Percentiles rank a stretch among this genome's conserved stretches.
Evolutionary conservation across 2,797 vertebrate genomes (phyloP).

Genomic region (Brachyrhaphis roseni): DNA sequence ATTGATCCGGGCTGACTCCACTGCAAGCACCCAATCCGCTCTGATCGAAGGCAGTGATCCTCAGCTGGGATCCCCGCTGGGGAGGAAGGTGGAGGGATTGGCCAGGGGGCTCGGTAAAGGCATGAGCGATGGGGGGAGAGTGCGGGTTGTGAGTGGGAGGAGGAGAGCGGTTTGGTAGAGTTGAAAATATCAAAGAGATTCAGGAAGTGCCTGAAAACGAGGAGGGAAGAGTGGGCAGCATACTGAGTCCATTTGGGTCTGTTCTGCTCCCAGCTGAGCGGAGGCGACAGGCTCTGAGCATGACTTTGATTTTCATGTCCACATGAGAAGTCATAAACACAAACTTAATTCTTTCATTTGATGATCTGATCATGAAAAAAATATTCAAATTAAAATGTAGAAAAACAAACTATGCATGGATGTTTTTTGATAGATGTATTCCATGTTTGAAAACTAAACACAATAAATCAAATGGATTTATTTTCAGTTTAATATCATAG

Average conservation of each 20-base stretch:
- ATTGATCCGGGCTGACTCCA: constrained; percentile 80
- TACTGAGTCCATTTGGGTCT: constrained; percentile 59
- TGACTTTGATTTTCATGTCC: constrained; percentile 6
- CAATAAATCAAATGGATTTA: neutral
- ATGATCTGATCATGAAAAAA: constrained; percentile 6
- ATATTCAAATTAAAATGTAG: neutral
- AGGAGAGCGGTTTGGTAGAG: constrained; percentile 34
- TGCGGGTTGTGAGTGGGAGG: constrained; percentile 13
- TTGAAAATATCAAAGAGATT: constrained; percentile 77
- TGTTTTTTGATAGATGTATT: neutral
- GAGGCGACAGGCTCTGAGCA: constrained; percentile 8
- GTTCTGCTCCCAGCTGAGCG: constrained; percentile 44
- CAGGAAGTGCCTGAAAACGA: constrained; percentile 58
- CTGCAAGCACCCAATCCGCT: constrained; percentile 62
- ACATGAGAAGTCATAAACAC: constrained; percentile 9
- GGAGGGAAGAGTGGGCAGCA: constrained; percentile 64
- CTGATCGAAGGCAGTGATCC: constrained; percentile 82
- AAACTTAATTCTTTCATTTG: constrained; percentile 1
- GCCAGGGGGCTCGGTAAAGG: constrained; percentile 21
- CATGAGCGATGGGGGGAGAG: constrained; percentile 31
- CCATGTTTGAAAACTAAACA: neutral
- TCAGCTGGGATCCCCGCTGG: constrained; percentile 71
- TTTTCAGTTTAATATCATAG: neutral
- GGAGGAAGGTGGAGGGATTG: constrained; percentile 49
- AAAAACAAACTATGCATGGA: neutral